Conservation (phyloP, 1,140 invertebrate species). For the Manduca sexta region DNA sequence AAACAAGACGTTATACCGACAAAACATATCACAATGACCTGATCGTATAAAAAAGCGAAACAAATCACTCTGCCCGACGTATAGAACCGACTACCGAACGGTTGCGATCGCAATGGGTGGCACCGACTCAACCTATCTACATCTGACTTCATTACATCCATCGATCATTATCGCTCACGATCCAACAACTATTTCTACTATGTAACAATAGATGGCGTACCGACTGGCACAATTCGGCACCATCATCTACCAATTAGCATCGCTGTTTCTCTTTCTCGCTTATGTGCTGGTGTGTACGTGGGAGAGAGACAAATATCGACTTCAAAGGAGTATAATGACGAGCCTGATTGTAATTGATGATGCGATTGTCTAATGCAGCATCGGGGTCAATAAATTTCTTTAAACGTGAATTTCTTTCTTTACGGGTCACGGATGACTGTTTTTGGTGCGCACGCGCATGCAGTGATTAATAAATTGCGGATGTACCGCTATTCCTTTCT, state of each 20-base stretch:
- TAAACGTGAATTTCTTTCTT: slow-evolving; percentile 47
- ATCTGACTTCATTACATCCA: slow-evolving; percentile 62
- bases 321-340: slow-evolving; percentile 41
- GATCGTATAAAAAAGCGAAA: slow-evolving; percentile 30
- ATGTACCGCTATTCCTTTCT: no score
- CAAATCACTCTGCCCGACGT: slow-evolving; percentile 32
- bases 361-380: slow-evolving; percentile 55
- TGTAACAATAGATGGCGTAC: slow-evolving; percentile 69
- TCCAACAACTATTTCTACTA: slow-evolving; percentile 61
- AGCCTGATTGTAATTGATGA: slow-evolving; percentile 70
- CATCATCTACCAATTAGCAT: slow-evolving; percentile 66
- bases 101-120: slow-evolving; percentile 52
- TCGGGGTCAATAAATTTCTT: slow-evolving; percentile 51
- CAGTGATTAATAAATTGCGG: background rate
- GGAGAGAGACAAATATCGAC: slow-evolving; percentile 23
- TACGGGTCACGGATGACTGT: slow-evolving; percentile 37
- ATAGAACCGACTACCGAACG: slow-evolving; percentile 57
- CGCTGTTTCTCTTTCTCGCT: slow-evolving; percentile 23
- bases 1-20: no score
- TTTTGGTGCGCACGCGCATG: slow-evolving; percentile 12
- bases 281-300: background rate
- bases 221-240: slow-evolving; percentile 52
- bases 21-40: no score
- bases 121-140: slow-evolving; percentile 33
- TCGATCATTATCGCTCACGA: slow-evolving; percentile 65